These are phyloP conservation scores for Amphimedon queenslandica DNA, from an alignment of 37 sponge, comb jelly and placozoan species.

Conservation along the genomic window DNA sequence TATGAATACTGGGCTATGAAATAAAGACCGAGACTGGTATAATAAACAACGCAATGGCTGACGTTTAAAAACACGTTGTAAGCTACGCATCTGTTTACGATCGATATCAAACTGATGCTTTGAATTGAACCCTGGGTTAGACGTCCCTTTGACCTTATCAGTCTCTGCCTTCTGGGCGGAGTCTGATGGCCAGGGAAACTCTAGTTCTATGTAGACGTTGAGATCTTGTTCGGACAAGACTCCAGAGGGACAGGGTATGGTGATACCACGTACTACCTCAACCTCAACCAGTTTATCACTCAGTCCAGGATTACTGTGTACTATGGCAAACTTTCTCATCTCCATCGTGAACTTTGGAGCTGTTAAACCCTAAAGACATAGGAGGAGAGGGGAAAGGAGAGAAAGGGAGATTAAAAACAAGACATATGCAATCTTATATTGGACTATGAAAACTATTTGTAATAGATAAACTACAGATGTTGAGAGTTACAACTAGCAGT, in stretches of 20 bases:
- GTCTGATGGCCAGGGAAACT: constrained; percentile 87
- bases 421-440: too few species aligned
- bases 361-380: constrained; percentile 8
- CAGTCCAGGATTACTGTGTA: constrained; percentile 64
- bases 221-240: constrained; percentile 67
- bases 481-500: too few species aligned
- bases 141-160: constrained; percentile 25
- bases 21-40: constrained; percentile 47
- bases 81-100: constrained; percentile 58
- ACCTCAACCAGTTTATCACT: constrained; percentile 70
- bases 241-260: constrained; percentile 62
- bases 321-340: constrained; percentile 65
- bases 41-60: constrained; percentile 59
- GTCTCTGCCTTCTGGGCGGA: constrained; percentile 45
- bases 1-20: too few species aligned
- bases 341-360: constrained; percentile 91
- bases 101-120: constrained; percentile 72
- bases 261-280: constrained; percentile 44
- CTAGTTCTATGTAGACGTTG: constrained; percentile 72
- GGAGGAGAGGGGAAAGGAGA: not conserved
- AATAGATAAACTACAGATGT: too few species aligned
- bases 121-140: constrained; percentile 68
- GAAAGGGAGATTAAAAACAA: too few species aligned
- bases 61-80: constrained; percentile 70
- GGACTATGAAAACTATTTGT: too few species aligned